phyloP scores from a whole-genome alignment of 2,113 vertebrate species.

The Phylloscopus whistleri region DNA sequence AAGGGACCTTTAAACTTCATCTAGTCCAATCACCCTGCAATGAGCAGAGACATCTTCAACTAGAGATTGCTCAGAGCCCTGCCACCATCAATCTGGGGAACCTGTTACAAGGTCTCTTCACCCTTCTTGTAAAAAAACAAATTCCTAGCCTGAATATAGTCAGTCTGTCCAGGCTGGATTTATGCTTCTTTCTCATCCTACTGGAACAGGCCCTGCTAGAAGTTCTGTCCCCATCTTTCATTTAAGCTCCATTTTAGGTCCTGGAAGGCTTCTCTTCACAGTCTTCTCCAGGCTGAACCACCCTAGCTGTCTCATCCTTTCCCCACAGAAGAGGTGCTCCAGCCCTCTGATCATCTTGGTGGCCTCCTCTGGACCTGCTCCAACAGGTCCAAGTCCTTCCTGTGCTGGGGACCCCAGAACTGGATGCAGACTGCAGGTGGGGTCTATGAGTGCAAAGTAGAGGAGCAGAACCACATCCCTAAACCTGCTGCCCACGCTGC shows the following conservation, averaged over 20 bases:
- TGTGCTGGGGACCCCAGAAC: neutral
- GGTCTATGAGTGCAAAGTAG: accelerated
- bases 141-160: neutral
- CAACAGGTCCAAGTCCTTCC: neutral
- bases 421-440: neutral
- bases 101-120: neutral
- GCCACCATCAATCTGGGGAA: neutral
- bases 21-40: neutral
- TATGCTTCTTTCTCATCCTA: neutral
- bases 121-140: accelerated
- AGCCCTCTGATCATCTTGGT: neutral
- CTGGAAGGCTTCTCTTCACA: neutral
- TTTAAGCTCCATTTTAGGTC: neutral
- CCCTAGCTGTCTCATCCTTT: neutral
- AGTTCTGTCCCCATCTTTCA: neutral
- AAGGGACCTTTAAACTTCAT: neutral
- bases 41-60: neutral
- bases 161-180: neutral
- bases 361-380: neutral
- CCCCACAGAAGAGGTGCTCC: neutral
- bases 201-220: neutral
- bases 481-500: accelerated
- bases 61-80: neutral
- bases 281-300: neutral
- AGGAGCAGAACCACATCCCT: neutral